These are phyloP conservation scores for Aspidiotus rigidus DNA, from an alignment of 2,888 invertebrate species.

Conservation along the genomic window DNA sequence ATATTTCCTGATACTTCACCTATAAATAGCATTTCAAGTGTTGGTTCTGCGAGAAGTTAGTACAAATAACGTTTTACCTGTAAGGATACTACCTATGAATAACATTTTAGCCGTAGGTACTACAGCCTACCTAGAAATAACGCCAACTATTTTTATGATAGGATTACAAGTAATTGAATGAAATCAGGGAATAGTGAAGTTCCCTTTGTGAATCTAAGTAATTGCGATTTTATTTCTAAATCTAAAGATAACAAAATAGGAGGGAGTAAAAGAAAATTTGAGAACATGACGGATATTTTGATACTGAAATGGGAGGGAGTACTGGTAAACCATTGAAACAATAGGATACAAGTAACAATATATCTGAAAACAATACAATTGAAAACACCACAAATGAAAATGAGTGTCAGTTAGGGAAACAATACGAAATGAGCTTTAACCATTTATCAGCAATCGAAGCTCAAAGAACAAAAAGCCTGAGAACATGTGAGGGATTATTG, in stretches of 20 bases:
- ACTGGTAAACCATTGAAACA: too few species aligned
- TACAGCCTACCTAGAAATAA: too few species aligned
- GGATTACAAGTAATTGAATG: background rate
- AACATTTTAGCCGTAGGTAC: too few species aligned
- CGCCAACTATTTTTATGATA: constrained; percentile 4
- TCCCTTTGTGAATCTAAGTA: background rate
- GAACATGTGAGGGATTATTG: background rate
- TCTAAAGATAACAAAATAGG: background rate
- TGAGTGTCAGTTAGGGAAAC: background rate
- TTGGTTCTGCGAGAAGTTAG: too few species aligned
- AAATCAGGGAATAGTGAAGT: background rate
- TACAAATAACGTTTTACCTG: too few species aligned
- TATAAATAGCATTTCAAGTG: too few species aligned
- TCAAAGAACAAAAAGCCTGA: background rate
- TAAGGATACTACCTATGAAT: too few species aligned
- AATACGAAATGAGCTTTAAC: background rate
- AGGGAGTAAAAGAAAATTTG: background rate
- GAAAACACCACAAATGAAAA: background rate
- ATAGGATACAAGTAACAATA: background rate
- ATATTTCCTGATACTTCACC: too few species aligned
- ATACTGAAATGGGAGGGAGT: background rate
- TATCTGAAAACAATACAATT: background rate
- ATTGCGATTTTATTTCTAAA: too few species aligned
- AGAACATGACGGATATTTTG: background rate
- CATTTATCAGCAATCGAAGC: background rate